Evolutionary conservation across 2,113 vertebrate genomes (phyloP).

Genomic region (Pluvialis apricaria): DNA sequence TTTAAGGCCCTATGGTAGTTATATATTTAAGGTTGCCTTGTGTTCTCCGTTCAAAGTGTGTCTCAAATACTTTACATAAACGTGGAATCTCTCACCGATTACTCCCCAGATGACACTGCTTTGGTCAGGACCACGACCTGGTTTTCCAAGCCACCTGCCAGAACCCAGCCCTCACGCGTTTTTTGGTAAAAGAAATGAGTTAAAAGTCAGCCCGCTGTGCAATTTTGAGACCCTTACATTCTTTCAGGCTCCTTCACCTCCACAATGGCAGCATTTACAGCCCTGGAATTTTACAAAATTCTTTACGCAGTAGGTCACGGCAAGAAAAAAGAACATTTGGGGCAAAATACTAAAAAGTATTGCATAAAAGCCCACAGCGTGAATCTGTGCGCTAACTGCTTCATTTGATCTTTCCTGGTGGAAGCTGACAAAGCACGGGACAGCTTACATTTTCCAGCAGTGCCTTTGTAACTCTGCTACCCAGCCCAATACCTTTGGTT

Average conservation of each 20-base stretch:
- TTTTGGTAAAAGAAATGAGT: not conserved
- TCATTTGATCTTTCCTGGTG: slow-evolving; percentile 13
- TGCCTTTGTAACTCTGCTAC: not conserved
- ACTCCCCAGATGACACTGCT: not conserved
- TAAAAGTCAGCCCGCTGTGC: not conserved
- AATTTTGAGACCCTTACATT: not conserved
- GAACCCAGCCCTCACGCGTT: not conserved
- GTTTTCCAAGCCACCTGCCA: not conserved
- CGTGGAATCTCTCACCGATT: not conserved
- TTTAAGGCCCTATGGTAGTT: not conserved
- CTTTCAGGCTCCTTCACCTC: not conserved
- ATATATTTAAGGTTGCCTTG: not conserved
- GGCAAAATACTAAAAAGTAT: not conserved
- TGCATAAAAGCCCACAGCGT: not conserved
- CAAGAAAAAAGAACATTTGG: not conserved
- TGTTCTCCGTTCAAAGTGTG: not conserved
- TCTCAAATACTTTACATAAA: slow-evolving; percentile 32
- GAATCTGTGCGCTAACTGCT: not conserved
- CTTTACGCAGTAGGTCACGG: not conserved
- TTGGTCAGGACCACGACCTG: not conserved
- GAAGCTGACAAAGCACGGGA: not conserved
- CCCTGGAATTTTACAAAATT: slow-evolving; percentile 27
- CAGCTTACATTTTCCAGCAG: slow-evolving; percentile 26
- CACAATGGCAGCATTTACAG: not conserved
- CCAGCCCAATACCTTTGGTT: not conserved